Evolutionary conservation across 2,888 invertebrate species (phyloP), one percentile per base, ranked within the genome.

Genomic region (Dorcus parallelipipedus): DNA sequence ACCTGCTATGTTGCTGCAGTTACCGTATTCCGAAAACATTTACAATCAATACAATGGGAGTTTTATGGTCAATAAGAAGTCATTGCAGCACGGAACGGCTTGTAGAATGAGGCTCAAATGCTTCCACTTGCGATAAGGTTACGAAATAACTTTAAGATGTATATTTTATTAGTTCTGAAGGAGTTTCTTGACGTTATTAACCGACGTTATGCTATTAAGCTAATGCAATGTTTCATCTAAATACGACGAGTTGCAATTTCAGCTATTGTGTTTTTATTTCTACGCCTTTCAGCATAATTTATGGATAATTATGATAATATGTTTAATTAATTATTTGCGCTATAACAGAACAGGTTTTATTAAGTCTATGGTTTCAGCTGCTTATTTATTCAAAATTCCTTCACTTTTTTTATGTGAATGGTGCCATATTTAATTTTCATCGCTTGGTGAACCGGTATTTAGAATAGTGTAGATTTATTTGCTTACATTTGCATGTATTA

Each of bases 31-130:
- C 64, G 61, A 66, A 65, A 62, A 61, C 72, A 68, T 75, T 77
- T 73, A 75, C 77, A 77, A 78, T 78, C 78, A 77, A 78, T 78
- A 78, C 77, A 76, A 78, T 78, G 77, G 75, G 73, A 73, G 75
- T 78, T 78, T 78, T 77, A 78, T 75, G 74, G 74, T 74, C 76
- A 74, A 78, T 78, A 78, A 78, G 75, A 70, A 72, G 74, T 72
- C 75, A 75, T 77, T 77, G 71, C 68, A 71, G 71, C 64, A 64
- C 67, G 68, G 69, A 75, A 76, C 73, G 69, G 74, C 75, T 73
- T 75, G 76, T 75, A 73, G 72, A 75, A 75, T 74, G 74, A 74
- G 73, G 73, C 73, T 73, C 73, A 71, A 76, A 76, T 70, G 75
- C 72, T 74, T 69, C 73, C 70, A 68, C 71, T 70, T 68, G 71